A percentile compares a stretch with the other conserved stretches of the same genome.
These are phyloP conservation scores for Apamea monoglypha DNA, from an alignment of 2,888 invertebrate species.

Conservation along the genomic window DNA sequence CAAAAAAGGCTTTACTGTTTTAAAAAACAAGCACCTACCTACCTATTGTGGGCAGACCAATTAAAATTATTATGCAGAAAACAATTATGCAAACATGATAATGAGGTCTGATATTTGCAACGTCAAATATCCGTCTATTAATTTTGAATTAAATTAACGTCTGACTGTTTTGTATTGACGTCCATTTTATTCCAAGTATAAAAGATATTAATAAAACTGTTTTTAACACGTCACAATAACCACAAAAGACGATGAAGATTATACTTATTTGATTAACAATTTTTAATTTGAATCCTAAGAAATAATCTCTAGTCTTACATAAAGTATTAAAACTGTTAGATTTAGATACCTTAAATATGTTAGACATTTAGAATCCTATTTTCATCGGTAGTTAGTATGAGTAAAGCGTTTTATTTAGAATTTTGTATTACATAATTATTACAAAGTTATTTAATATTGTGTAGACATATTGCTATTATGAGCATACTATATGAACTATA, in stretches of 20 bases:
- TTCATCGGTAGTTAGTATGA: background rate
- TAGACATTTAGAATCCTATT: conserved; percentile 1
- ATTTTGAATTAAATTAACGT: background rate
- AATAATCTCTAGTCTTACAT: background rate
- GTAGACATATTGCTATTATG: background rate
- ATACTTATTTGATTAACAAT: background rate
- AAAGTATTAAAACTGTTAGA: background rate
- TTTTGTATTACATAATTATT: background rate
- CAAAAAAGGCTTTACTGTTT: background rate
- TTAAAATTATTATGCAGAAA: background rate
- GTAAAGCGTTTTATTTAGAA: conserved; percentile 14
- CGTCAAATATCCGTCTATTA: background rate
- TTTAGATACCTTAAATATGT: background rate
- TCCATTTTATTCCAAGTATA: background rate
- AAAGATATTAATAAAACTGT: background rate
- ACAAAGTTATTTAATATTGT: conserved; percentile 1
- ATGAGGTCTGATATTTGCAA: background rate
- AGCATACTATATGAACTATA: too few relatives aligned
- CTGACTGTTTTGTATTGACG: background rate
- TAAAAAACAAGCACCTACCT: background rate
- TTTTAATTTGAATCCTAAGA: background rate
- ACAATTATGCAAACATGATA: conserved; percentile 17
- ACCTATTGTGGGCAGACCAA: background rate
- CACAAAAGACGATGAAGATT: background rate
- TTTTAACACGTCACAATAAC: background rate